A percentile compares a stretch with the other conserved stretches of the same genome.
Evolutionary conservation across 2,113 vertebrate species (phyloP).

Genomic region (Oceanites oceanicus): DNA sequence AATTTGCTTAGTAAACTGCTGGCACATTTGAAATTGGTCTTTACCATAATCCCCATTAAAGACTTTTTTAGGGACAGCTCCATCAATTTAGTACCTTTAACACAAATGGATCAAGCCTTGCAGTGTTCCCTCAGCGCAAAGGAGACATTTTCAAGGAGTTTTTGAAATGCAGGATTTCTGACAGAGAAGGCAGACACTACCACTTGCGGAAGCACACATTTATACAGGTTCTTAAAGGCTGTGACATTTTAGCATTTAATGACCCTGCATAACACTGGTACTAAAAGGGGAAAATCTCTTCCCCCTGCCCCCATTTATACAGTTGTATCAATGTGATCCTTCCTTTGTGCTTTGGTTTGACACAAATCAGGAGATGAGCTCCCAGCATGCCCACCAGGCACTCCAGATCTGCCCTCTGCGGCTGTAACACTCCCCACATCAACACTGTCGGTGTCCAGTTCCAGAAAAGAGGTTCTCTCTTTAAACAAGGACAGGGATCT

Average conservation of each 20-base stretch:
- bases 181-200: background rate
- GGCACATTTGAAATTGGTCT: background rate
- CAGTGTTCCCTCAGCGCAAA: background rate
- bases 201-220: background rate
- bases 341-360: background rate
- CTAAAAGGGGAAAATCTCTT: background rate
- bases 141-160: background rate
- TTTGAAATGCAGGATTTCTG: background rate
- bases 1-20: background rate
- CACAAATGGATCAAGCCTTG: background rate
- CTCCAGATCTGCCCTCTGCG: background rate
- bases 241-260: background rate
- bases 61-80: background rate
- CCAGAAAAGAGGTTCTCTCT: background rate
- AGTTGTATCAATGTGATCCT: background rate
- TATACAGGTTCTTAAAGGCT: background rate
- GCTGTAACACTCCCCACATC: background rate
- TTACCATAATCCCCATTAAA: background rate
- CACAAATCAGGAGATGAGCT: background rate
- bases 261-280: background rate
- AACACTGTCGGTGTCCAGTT: background rate
- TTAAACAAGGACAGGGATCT: background rate
- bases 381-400: background rate
- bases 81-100: background rate
- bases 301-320: rapidly evolving